These are phyloP conservation scores for Dendrocincla fuliginosa DNA, from an alignment of 2,797 vertebrate genomes.

Conservation along the genomic window DNA sequence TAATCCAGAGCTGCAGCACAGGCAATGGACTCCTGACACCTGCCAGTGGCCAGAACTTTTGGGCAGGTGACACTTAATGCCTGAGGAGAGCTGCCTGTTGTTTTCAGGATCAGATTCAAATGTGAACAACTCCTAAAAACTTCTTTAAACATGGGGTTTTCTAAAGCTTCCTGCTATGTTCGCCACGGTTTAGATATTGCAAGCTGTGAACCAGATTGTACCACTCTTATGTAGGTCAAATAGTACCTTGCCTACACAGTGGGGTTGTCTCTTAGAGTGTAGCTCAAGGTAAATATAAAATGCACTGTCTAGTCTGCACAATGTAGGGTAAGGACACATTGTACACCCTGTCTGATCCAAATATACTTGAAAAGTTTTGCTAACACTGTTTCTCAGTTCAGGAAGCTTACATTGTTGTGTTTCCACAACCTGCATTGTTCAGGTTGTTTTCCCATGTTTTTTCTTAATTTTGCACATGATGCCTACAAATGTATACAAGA, in stretches of 20 bases:
- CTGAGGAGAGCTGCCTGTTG: background rate
- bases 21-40: background rate
- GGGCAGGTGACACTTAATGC: background rate
- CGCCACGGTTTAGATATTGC: background rate
- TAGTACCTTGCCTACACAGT: background rate
- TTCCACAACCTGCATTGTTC: background rate
- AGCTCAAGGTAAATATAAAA: slow-evolving; percentile 9
- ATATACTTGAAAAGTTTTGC: background rate
- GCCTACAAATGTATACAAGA: background rate
- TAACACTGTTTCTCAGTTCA: background rate
- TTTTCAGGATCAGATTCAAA: background rate
- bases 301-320: background rate
- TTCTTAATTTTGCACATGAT: background rate
- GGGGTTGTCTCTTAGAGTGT: background rate
- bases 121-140: background rate
- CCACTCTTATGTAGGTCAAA: slow-evolving; percentile 14
- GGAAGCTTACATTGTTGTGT: background rate
- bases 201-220: slow-evolving; percentile 37
- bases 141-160: background rate
- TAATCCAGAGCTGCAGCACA: background rate
- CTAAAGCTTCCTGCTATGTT: background rate
- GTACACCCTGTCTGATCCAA: background rate
- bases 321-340: background rate
- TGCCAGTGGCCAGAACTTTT: background rate
- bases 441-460: background rate